These are phyloP conservation scores for Cnemophilus loriae DNA, from an alignment of 2,113 vertebrate species.

Conservation along the genomic window DNA sequence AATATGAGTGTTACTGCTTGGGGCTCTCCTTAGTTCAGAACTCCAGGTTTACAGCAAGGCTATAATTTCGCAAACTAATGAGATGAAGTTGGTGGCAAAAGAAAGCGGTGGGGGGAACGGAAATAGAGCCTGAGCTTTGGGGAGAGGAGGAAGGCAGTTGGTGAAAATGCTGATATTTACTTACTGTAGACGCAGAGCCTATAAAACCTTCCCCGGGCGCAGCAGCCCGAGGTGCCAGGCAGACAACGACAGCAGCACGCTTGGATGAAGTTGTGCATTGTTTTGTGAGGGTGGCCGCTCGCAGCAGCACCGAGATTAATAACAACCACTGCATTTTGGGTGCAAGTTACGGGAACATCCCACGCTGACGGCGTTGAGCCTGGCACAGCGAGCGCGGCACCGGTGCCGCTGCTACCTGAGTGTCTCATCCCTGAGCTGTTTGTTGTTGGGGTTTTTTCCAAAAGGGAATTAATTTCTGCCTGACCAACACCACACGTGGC, in stretches of 20 bases:
- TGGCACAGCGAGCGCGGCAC: rapidly evolving
- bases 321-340: neutral
- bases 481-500: neutral
- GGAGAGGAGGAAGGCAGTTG: neutral
- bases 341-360: neutral
- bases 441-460: neutral
- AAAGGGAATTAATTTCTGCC: neutral
- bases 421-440: rapidly evolving
- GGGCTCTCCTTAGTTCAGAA: neutral
- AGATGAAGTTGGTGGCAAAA: neutral
- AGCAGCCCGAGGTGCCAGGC: conserved; percentile 8
- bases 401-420: rapidly evolving
- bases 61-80: conserved; percentile 19
- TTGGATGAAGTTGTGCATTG: neutral
- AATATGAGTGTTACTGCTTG: neutral
- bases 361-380: neutral
- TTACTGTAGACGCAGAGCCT: neutral
- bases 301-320: neutral
- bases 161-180: conserved; percentile 25
- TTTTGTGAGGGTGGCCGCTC: neutral
- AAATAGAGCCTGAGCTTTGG: neutral
- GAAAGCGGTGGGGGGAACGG: rapidly evolving
- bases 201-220: neutral
- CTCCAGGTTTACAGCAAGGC: neutral
- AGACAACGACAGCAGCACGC: neutral